phyloP scores from a whole-genome alignment of 2,888 invertebrate species.

The Artemia sinica region DNA sequence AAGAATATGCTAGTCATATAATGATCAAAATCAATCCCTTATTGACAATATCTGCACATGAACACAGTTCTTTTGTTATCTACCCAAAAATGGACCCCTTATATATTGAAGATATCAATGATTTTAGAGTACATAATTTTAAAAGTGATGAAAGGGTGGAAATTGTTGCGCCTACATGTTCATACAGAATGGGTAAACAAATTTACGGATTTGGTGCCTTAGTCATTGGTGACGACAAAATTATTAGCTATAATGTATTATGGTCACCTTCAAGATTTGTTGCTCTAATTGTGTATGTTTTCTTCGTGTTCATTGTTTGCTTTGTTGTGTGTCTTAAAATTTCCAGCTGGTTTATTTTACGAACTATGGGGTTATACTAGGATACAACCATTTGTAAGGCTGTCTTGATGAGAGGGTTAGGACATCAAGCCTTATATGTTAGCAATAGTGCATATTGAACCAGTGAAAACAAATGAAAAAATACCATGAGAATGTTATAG shows the following conservation, averaged over 20 bases:
- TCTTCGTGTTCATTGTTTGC: not conserved
- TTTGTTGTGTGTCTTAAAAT: no score
- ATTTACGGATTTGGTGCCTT: slow-evolving; percentile 73
- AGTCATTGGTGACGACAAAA: slow-evolving; percentile 9
- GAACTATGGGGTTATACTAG: no score
- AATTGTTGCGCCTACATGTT: slow-evolving; percentile 79
- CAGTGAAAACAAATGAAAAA: no score
- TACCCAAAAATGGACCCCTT: slow-evolving; percentile 21
- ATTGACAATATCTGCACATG: slow-evolving; percentile 35
- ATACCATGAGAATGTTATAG: no score
- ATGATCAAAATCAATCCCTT: slow-evolving; percentile 17
- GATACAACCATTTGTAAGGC: no score
- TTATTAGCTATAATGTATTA: slow-evolving; percentile 4
- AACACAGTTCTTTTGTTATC: slow-evolving; percentile 31
- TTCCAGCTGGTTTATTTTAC: no score
- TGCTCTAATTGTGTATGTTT: not conserved
- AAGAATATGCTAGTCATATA: slow-evolving; percentile 18
- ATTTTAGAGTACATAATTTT: not conserved
- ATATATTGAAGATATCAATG: slow-evolving; percentile 10
- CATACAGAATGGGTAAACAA: slow-evolving; percentile 82
- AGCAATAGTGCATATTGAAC: no score
- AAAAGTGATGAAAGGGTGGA: slow-evolving; percentile 35
- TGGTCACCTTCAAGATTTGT: slow-evolving; percentile 3
- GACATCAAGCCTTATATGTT: no score
- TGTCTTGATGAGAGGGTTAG: no score